These are phyloP conservation scores for Pogonus chalceus DNA, from an alignment of 1,140 invertebrate genomes.

Conservation along the genomic window DNA sequence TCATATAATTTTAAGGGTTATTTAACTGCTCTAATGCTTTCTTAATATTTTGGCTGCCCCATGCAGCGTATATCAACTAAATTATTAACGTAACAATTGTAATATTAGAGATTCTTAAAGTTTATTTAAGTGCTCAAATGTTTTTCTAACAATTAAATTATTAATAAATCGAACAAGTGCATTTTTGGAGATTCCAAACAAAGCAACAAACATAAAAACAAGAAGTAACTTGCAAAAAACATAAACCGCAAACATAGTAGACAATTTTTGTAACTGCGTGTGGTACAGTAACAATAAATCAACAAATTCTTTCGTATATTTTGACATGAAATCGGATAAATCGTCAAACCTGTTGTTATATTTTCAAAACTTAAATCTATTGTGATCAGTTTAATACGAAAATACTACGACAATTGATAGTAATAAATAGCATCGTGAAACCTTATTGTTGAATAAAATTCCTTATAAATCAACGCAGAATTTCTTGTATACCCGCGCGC, in stretches of 20 bases:
- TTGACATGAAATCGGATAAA: background rate
- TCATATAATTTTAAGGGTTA: too few species aligned
- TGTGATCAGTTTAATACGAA: background rate
- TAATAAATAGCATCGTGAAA: background rate
- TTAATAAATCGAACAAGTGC: background rate
- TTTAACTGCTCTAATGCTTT: too few species aligned
- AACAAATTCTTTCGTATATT: background rate
- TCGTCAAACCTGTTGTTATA: background rate
- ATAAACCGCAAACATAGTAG: background rate
- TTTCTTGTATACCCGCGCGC: background rate
- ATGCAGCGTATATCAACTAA: too few species aligned
- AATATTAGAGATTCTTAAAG: too few species aligned
- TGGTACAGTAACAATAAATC: background rate
- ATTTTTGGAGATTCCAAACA: background rate
- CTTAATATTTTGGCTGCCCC: too few species aligned
- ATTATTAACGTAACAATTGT: too few species aligned
- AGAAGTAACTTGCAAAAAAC: background rate
- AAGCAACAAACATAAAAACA: background rate
- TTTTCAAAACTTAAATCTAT: background rate
- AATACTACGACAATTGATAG: background rate
- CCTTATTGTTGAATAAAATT: background rate
- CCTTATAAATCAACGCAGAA: background rate
- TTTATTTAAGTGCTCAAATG: too few species aligned
- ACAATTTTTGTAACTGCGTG: too few species aligned
- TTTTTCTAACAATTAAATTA: background rate